Evolutionary conservation across 2,797 vertebrate genomes (phyloP).

Genomic region (Melanotaenia maccullochi): DNA sequence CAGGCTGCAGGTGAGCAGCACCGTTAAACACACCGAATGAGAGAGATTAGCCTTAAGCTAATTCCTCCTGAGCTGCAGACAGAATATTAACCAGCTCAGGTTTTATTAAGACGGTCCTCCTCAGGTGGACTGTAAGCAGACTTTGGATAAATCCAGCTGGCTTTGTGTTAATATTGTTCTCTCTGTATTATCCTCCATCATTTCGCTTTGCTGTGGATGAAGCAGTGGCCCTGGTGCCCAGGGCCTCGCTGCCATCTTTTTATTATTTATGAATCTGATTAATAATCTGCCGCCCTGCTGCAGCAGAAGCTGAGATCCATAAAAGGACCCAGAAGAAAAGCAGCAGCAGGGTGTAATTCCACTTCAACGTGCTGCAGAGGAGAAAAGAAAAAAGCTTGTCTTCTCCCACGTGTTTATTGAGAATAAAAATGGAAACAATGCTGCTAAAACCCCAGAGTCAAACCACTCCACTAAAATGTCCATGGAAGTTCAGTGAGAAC

Average conservation of each 20-base stretch:
- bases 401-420: constrained; percentile 63
- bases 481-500: constrained; percentile 38
- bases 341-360: constrained; percentile 60
- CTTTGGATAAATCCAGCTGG: constrained; percentile 57
- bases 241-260: constrained; percentile 66
- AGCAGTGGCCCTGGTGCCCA: constrained; percentile 54
- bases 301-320: constrained; percentile 66
- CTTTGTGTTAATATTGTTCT: constrained; percentile 72
- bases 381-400: constrained; percentile 55
- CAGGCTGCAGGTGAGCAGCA: constrained; percentile 32
- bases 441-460: constrained; percentile 35
- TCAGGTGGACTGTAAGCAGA: constrained; percentile 50
- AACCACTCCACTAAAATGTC: constrained; percentile 61
- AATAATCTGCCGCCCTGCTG: constrained; percentile 69
- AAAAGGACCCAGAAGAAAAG: constrained; percentile 65
- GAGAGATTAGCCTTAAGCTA: constrained; percentile 55
- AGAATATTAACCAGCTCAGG: constrained; percentile 48
- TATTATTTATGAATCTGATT: constrained; percentile 84
- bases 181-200: constrained; percentile 54
- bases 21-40: constrained; percentile 40
- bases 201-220: constrained; percentile 48
- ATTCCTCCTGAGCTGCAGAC: constrained; percentile 40
- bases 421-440: constrained; percentile 61
- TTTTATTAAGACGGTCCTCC: constrained; percentile 21
- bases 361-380: constrained; percentile 47